phyloP scores from a whole-genome alignment of 2,888 invertebrate genomes.

The Piscicola geometra region DNA sequence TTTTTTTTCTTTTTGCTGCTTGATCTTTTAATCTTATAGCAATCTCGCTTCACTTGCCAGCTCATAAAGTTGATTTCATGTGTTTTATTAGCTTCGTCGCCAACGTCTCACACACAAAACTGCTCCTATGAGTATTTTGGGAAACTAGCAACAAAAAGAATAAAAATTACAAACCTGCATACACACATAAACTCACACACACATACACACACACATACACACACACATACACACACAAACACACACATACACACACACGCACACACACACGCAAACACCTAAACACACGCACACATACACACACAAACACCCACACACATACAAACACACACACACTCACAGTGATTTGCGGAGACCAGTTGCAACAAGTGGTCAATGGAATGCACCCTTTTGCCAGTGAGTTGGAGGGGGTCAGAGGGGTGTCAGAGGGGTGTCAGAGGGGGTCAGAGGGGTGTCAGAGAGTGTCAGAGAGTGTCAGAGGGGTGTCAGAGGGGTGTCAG shows the following conservation, averaged over 20 bases:
- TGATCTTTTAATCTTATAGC: not conserved
- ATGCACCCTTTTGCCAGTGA: conserved; percentile 21
- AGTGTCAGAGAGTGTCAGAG: too few species aligned
- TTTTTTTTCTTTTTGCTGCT: too few species aligned
- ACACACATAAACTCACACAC: conserved; percentile 19
- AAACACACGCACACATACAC: not conserved
- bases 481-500: too few species aligned
- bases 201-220: conserved; percentile 8
- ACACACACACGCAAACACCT: too few species aligned
- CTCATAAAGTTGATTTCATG: not conserved
- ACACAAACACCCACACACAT: conserved; percentile 1
- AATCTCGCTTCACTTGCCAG: not conserved
- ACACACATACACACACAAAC: too few species aligned
- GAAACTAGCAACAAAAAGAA: too few species aligned
- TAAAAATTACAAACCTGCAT: conserved; percentile 3
- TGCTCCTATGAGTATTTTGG: not conserved
- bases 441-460: too few species aligned
- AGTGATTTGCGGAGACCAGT: conserved; percentile 24
- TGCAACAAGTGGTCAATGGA: conserved; percentile 23
- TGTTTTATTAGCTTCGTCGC: not conserved
- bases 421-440: too few species aligned
- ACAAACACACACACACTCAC: not conserved
- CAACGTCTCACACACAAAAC: not conserved
- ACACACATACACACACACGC: conserved; percentile 4
- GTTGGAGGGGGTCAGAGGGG: not conserved